Percentiles rank a stretch among this genome's conserved stretches.
These are phyloP conservation scores for Tapera naevia DNA, from an alignment of 2,797 vertebrate genomes.

Conservation along the genomic window DNA sequence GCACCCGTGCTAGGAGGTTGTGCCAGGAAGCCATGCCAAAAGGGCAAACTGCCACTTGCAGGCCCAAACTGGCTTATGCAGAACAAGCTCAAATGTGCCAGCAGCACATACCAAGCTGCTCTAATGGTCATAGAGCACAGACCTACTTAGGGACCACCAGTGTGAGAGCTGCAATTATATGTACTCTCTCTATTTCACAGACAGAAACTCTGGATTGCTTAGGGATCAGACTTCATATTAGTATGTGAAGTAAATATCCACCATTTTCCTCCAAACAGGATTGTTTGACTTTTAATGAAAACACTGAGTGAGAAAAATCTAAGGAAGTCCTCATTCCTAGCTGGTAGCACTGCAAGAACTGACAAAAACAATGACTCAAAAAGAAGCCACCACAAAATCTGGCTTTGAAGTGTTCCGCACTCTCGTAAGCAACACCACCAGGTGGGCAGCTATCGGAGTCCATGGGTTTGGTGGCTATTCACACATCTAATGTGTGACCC, in stretches of 20 bases:
- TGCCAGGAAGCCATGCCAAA: constrained; percentile 6
- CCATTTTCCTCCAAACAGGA: background rate
- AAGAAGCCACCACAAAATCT: background rate
- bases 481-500: background rate
- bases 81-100: background rate
- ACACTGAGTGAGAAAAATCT: background rate
- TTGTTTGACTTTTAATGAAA: background rate
- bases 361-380: background rate
- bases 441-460: background rate
- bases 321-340: background rate
- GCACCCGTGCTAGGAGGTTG: background rate
- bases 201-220: background rate
- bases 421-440: background rate
- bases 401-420: background rate
- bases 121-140: background rate
- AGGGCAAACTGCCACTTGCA: constrained; percentile 14
- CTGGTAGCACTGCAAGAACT: background rate
- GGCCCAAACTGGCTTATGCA: background rate
- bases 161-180: fast-evolving
- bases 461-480: fast-evolving
- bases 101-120: background rate
- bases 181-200: background rate
- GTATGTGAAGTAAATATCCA: background rate
- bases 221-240: background rate
- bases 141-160: background rate